Conservation (phyloP, 2,797 vertebrate species). For the Merluccius polli region DNA sequence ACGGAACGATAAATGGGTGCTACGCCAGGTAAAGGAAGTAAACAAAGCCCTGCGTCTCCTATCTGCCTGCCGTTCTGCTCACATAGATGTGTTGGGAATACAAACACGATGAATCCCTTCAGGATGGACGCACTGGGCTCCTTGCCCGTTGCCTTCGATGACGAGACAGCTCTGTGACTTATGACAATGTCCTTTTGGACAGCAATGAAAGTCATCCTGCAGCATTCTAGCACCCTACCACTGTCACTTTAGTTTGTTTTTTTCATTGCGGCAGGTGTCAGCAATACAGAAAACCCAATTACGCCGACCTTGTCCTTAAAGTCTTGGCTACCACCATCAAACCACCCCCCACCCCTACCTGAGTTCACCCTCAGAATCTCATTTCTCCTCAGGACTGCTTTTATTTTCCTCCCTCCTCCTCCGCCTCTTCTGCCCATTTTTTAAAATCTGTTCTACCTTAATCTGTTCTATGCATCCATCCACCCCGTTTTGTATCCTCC, state of each 20-base stretch:
- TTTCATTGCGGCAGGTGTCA: background rate
- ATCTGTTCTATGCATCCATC: too few relatives aligned
- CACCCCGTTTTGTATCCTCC: too few relatives aligned
- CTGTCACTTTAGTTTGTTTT: background rate
- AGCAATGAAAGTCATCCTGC: background rate
- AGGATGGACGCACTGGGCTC: background rate
- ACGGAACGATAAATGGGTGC: background rate
- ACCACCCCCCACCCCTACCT: background rate
- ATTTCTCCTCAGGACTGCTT: background rate
- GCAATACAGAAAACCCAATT: conserved; percentile 1
- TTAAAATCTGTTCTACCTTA: background rate
- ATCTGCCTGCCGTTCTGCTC: background rate
- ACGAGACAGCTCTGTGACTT: background rate
- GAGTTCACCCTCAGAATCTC: background rate
- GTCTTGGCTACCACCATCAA: too few relatives aligned
- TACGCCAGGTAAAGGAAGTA: background rate
- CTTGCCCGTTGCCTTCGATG: background rate
- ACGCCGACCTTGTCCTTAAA: background rate
- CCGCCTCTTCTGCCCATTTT: background rate
- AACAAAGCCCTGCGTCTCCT: background rate
- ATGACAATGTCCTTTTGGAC: background rate
- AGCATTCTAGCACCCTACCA: background rate
- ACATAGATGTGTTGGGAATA: background rate
- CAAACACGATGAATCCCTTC: background rate
- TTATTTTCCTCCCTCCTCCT: background rate